Evolutionary conservation across 2,797 vertebrate genomes (phyloP), one percentile per base, ranked within the genome.

Genomic region (Phaenicophaeus curvirostris): DNA sequence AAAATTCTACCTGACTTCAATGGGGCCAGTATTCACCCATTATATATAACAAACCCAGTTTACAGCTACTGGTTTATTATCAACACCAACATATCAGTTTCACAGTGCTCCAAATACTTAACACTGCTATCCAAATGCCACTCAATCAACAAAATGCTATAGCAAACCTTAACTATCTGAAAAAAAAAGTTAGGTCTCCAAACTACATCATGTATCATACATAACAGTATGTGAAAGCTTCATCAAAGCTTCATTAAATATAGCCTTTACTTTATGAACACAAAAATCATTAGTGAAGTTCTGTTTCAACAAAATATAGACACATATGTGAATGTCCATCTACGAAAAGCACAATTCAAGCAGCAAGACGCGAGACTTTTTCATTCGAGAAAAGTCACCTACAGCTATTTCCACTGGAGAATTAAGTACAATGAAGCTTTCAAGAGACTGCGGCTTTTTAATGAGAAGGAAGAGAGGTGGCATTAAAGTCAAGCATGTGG

Each of bases 371-470:
- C 31, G 13, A 39, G 39, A 39, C 39, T 46, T 76, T 15, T 24
- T 85, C 35, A 37, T 19, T 83, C 61, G 54, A 85, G 57, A 66
- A 87, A 87, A 94, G 86, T 89, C 84, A 90, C 62, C 67, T 93
- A 94, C 87, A 88, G 25, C 62, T 18, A 44, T 62, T 87, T 85
- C 30, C 65, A 61, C 66, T 28, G 31, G 69, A 84, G 66, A 93
- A 91, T 58, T 84, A 79, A 69, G 39, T 14, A 50, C 35, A 62
- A 44, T 4, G 24, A 30, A 31, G 61, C 48, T 90, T 94, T 94
- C 81, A 82, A 46, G 61, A 77, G 39, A 25, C 44, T 2, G 1
- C 6, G 48, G 17, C 31, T 65, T 92, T 94, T 87, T 67, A 89
- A 65, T 14, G 41, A 31, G 31, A 5, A 6, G 18, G 28, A 41